Evolutionary conservation across 2,113 vertebrate species (phyloP).

Genomic region (Vanacampus margaritifer): DNA sequence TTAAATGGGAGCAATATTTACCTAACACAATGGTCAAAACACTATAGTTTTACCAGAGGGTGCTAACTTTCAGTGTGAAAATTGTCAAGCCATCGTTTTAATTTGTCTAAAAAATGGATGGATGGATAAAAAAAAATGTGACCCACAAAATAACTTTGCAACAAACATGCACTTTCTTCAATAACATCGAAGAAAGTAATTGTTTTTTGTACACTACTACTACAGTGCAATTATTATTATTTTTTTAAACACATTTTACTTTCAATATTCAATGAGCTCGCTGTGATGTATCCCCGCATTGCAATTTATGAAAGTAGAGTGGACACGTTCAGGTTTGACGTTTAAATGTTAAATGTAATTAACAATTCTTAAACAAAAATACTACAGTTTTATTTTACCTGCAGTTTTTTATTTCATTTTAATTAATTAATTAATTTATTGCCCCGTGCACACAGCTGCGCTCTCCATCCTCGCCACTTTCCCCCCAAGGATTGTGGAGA

Average conservation of each 20-base stretch:
- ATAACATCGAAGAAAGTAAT: too few species aligned
- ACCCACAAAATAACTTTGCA: background rate
- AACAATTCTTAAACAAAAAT: background rate
- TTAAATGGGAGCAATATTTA: background rate
- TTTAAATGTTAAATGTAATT: too few species aligned
- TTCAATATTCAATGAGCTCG: slow-evolving; percentile 55
- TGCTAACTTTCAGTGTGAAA: background rate
- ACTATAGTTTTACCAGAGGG: background rate
- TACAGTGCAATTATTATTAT: too few species aligned
- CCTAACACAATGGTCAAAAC: background rate
- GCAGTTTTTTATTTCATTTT: background rate
- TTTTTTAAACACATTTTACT: slow-evolving; percentile 23
- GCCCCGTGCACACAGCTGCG: background rate
- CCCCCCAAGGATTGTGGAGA: background rate
- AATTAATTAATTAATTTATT: background rate
- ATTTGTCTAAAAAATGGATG: too few species aligned
- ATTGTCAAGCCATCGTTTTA: too few species aligned
- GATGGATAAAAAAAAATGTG: too few species aligned
- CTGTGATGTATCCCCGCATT: slow-evolving; percentile 18
- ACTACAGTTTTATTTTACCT: background rate
- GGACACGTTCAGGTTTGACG: background rate
- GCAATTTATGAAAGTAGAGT: background rate
- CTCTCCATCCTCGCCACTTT: background rate
- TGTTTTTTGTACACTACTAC: too few species aligned
- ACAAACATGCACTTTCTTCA: too few species aligned